A percentile compares a stretch with the other conserved stretches of the same genome.
Conservation (phyloP, 2,888 invertebrate genomes). For the Scelioninae gen. 2 region DNA sequence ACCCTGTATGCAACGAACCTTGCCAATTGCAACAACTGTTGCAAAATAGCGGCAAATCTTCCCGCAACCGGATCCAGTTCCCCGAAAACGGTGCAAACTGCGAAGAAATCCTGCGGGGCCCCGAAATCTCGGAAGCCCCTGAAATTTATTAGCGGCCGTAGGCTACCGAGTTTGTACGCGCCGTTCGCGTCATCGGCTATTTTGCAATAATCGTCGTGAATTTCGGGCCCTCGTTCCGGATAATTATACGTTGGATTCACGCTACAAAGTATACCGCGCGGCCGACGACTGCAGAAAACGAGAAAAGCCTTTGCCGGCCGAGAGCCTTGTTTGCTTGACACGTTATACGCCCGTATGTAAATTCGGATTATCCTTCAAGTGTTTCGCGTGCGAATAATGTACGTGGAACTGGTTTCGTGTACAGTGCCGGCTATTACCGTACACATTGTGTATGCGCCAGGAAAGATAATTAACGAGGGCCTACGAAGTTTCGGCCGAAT, state of each 20-base stretch:
- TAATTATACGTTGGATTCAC: constrained; percentile 52
- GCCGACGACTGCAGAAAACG: constrained; percentile 45
- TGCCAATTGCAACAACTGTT: no score
- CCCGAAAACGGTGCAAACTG: neutral
- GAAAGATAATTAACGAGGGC: constrained; percentile 55
- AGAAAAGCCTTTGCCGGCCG: constrained; percentile 40
- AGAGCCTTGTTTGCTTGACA: constrained; percentile 52
- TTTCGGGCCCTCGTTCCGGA: constrained; percentile 19
- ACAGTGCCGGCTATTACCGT: constrained; percentile 39
- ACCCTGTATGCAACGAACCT: no score
- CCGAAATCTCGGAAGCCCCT: no score
- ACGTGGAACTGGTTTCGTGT: constrained; percentile 51
- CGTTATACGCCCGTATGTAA: constrained; percentile 55
- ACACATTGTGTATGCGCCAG: constrained; percentile 49
- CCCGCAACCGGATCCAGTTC: no score
- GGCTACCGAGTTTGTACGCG: neutral
- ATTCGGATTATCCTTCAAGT: constrained; percentile 53
- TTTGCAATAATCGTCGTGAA: constrained; percentile 34
- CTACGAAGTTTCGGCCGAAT: constrained; percentile 37
- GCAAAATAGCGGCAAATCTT: no score
- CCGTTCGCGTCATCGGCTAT: constrained; percentile 38
- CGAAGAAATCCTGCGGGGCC: no score
- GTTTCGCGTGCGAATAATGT: constrained; percentile 58
- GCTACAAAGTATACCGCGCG: constrained; percentile 36
- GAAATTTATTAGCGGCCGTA: constrained; percentile 41